These are phyloP conservation scores for Procambarus clarkii DNA, from an alignment of 1,140 invertebrate genomes.

Conservation along the genomic window DNA sequence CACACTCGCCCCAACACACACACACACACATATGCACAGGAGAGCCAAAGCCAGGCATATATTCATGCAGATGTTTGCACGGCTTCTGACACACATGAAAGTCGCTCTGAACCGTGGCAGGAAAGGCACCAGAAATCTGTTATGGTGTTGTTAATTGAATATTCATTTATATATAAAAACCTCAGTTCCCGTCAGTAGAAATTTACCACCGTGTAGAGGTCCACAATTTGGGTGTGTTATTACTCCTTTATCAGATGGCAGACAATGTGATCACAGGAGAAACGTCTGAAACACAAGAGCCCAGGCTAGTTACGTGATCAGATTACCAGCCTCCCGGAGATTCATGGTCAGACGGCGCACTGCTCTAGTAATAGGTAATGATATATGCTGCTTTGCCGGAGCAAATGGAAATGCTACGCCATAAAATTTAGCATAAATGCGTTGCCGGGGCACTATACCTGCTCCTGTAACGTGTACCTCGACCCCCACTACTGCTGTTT, in stretches of 20 bases:
- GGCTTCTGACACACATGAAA: background rate
- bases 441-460: no score
- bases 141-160: constrained; percentile 1
- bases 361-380: background rate
- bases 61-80: background rate
- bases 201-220: background rate
- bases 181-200: background rate
- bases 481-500: no score
- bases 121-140: background rate
- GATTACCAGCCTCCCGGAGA: background rate
- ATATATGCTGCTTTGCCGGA: background rate
- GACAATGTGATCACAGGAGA: background rate
- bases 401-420: no score
- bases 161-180: constrained; percentile 8
- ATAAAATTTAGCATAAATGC: no score
- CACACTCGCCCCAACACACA: no score
- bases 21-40: no score
- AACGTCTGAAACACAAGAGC: background rate
- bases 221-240: background rate
- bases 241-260: background rate
- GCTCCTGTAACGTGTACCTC: no score
- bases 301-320: background rate
- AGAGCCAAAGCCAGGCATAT: background rate
- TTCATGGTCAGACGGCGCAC: background rate
- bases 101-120: background rate